Conservation (phyloP, 2,888 invertebrate species). For the Leptopterna dolabrata region DNA sequence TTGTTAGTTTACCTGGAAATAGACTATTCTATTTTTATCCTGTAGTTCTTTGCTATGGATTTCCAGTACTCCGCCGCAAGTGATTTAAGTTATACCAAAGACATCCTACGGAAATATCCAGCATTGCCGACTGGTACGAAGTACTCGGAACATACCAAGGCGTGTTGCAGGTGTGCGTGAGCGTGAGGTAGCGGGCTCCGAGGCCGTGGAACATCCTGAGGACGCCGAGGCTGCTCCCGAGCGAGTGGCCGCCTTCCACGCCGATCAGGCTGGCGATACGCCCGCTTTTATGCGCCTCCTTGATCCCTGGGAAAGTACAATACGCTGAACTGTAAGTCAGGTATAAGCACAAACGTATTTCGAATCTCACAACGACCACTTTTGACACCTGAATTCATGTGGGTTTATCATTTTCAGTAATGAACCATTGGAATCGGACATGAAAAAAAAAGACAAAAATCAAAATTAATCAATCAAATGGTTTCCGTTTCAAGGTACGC, state of each 20-base stretch:
- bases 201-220: constrained; percentile 89
- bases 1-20: too few relatives aligned
- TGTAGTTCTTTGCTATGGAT: too few relatives aligned
- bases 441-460: not conserved
- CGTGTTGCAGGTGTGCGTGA: constrained; percentile 93
- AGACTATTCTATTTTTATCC: too few relatives aligned
- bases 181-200: constrained; percentile 87
- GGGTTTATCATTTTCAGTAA: too few relatives aligned
- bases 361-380: too few relatives aligned
- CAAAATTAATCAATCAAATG: not conserved
- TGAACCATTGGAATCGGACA: too few relatives aligned
- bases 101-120: too few relatives aligned
- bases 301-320: constrained; percentile 72
- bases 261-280: constrained; percentile 90
- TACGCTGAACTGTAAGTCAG: not conserved
- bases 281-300: constrained; percentile 79
- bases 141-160: constrained; percentile 73
- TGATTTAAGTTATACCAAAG: too few relatives aligned
- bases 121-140: not conserved
- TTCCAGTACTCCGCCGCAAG: too few relatives aligned
- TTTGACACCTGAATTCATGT: too few relatives aligned
- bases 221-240: constrained; percentile 89
- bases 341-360: too few relatives aligned
- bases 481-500: too few relatives aligned
- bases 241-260: constrained; percentile 91